A percentile compares a stretch with the other conserved stretches of the same genome.
Evolutionary conservation across 2,113 vertebrate species (phyloP).

Genomic region (Petromus typicus): DNA sequence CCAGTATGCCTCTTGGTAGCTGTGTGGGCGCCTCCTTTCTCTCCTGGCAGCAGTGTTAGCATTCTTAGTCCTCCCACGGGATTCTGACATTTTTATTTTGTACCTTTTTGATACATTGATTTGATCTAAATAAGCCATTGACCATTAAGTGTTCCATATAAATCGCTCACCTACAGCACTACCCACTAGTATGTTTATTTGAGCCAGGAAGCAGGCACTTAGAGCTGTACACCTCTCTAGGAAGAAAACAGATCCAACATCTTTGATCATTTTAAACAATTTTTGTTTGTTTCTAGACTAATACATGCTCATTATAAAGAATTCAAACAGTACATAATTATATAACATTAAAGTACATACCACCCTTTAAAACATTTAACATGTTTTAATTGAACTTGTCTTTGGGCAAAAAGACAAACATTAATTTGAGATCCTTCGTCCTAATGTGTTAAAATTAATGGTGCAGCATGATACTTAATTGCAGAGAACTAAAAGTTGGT

Average conservation of each 20-base stretch:
- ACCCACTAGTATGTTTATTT: not conserved
- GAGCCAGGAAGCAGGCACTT: not conserved
- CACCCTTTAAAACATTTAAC: constrained; percentile 2
- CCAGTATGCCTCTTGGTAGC: not conserved
- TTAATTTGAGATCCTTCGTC: constrained; percentile 11
- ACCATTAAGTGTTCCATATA: not conserved
- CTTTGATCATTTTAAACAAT: not conserved
- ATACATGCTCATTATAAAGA: constrained; percentile 9
- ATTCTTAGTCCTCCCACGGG: not conserved
- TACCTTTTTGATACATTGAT: constrained; percentile 5
- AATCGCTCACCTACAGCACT: not conserved
- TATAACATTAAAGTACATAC: constrained; percentile 21
- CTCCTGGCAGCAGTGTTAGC: not conserved
- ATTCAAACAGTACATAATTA: constrained; percentile 1
- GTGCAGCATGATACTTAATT: not conserved
- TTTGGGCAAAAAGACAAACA: constrained; percentile 37
- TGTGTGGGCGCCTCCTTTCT: not conserved
- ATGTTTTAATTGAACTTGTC: constrained; percentile 44
- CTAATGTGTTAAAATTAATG: constrained; percentile 52
- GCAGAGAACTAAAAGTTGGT: not conserved
- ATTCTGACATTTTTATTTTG: constrained; percentile 49
- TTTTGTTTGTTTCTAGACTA: not conserved
- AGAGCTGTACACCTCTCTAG: not conserved
- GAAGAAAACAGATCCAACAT: constrained; percentile 17
- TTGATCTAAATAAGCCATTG: not conserved